Evolutionary conservation across 2,888 invertebrate species (phyloP).

Genomic region (Acanthococcus lagerstroemiae): DNA sequence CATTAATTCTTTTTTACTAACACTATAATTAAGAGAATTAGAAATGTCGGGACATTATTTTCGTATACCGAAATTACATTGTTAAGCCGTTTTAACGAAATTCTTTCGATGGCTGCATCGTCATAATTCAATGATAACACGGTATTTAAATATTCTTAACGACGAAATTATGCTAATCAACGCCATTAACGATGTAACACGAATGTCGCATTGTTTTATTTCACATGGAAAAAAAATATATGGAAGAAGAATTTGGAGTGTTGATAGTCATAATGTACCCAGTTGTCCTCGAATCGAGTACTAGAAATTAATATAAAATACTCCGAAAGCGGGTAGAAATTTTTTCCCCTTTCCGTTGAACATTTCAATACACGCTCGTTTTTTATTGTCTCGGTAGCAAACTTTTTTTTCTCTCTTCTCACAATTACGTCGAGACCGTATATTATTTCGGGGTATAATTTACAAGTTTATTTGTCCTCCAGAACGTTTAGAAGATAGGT

Average conservation of each 20-base stretch:
- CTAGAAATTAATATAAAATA: no score
- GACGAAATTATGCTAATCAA: constrained; percentile 23
- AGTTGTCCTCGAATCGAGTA: no score
- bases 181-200: constrained; percentile 22
- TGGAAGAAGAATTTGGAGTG: no score
- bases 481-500: constrained; percentile 14
- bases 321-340: no score
- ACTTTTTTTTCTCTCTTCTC: neutral
- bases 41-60: constrained; percentile 16
- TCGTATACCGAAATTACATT: neutral
- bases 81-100: neutral
- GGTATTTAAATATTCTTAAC: constrained; percentile 21
- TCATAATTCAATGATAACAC: constrained; percentile 17
- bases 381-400: neutral
- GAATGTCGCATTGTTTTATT: constrained; percentile 3
- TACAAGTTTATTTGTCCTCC: constrained; percentile 17
- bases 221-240: neutral
- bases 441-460: constrained; percentile 6
- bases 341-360: neutral
- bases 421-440: neutral
- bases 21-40: constrained; percentile 22
- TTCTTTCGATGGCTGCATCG: constrained; percentile 7
- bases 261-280: no score
- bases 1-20: constrained; percentile 7
- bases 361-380: neutral